These are phyloP conservation scores for Abscondita cerata DNA, from an alignment of 2,888 invertebrate genomes.

Conservation along the genomic window DNA sequence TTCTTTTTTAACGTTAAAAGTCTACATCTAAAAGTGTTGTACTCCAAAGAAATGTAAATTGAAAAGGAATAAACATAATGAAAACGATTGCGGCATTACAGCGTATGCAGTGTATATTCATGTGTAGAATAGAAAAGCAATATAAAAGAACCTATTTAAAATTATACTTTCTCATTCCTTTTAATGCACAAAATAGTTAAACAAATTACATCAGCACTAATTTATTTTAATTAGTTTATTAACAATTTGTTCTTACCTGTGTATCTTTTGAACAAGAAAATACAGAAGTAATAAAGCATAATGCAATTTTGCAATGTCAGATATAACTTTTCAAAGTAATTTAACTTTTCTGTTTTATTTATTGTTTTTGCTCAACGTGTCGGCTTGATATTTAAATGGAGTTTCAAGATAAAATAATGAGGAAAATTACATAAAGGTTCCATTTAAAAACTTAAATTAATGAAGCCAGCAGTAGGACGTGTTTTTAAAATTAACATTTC, in stretches of 20 bases:
- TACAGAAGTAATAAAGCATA: conserved; percentile 18
- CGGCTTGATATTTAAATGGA: conserved; percentile 34
- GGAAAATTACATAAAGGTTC: conserved; percentile 45
- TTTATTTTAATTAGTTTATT: too few relatives aligned
- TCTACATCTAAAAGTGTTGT: too few relatives aligned
- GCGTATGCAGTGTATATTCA: too few relatives aligned
- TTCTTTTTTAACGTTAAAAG: too few relatives aligned
- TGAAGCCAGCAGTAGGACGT: conserved; percentile 41
- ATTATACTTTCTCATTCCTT: too few relatives aligned
- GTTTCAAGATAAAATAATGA: conserved; percentile 41
- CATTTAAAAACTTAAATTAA: conserved; percentile 48
- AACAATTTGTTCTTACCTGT: background rate
- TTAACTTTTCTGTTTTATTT: conserved; percentile 35
- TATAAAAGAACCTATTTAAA: too few relatives aligned
- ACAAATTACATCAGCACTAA: too few relatives aligned
- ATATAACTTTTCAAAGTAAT: conserved; percentile 34
- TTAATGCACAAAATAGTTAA: too few relatives aligned
- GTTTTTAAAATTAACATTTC: conserved; percentile 44
- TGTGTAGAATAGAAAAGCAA: too few relatives aligned
- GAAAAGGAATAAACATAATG: too few relatives aligned
- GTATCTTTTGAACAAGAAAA: conserved; percentile 12
- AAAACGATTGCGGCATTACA: too few relatives aligned
- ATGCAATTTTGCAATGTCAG: conserved; percentile 26
- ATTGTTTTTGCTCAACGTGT: conserved; percentile 33
- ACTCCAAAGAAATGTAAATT: too few relatives aligned